Evolutionary conservation across 2,797 vertebrate genomes (phyloP).

Genomic region (Coranthus polyacanthus): DNA sequence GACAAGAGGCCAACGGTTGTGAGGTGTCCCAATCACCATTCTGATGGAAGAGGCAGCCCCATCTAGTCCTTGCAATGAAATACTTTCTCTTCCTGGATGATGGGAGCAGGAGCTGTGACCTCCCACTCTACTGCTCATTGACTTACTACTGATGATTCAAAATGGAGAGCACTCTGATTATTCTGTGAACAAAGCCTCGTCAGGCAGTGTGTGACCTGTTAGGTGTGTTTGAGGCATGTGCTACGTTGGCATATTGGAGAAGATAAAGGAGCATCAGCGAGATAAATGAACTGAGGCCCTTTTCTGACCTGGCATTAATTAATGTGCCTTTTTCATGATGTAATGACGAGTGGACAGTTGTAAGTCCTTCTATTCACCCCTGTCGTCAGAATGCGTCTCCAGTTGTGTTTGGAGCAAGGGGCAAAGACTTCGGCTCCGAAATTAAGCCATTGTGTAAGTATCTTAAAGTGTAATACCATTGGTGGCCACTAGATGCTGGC

Average conservation of each 20-base stretch:
- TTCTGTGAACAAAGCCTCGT: conserved; percentile 42
- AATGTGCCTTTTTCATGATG: too few species aligned
- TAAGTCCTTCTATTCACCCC: too few species aligned
- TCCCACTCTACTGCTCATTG: conserved; percentile 43
- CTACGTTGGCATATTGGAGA: background rate
- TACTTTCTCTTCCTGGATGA: conserved; percentile 40
- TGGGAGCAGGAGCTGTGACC: conserved; percentile 40
- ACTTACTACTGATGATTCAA: conserved; percentile 28
- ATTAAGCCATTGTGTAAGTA: too few species aligned
- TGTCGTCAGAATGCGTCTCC: too few species aligned
- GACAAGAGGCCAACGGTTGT: conserved; percentile 37
- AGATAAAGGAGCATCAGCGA: conserved; percentile 9
- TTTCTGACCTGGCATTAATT: background rate
- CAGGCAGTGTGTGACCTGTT: conserved; percentile 37
- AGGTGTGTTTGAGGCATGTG: conserved; percentile 6
- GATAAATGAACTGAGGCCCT: background rate
- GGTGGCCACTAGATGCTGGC: too few species aligned
- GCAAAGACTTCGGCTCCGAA: too few species aligned
- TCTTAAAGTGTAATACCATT: too few species aligned
- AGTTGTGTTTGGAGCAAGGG: too few species aligned
- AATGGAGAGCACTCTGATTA: conserved; percentile 39
- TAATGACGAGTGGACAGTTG: too few species aligned
- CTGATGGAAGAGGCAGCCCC: conserved; percentile 48
- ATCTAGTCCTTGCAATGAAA: conserved; percentile 45
- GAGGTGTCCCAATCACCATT: conserved; percentile 69